phyloP scores from a whole-genome alignment of 2,113 vertebrate species.

The Neomonachus schauinslandi region DNA sequence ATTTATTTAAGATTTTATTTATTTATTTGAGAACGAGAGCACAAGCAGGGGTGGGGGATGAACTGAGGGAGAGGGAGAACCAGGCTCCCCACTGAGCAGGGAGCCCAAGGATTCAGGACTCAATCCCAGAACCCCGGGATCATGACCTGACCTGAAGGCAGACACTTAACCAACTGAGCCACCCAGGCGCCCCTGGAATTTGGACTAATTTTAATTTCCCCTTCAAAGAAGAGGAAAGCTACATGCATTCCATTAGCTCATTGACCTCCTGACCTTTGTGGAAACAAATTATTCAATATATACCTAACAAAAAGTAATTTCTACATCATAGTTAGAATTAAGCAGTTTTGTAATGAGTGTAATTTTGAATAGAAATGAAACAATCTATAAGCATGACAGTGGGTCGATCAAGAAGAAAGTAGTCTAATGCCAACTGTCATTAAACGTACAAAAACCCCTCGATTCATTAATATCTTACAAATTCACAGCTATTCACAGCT shows the following conservation, averaged over 20 bases:
- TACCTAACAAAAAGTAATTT: conserved; percentile 48
- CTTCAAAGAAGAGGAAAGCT: conserved; percentile 17
- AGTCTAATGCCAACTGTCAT: not conserved
- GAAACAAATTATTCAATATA: conserved; percentile 46
- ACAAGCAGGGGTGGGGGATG: not conserved
- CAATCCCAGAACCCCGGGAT: not conserved
- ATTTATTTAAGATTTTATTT: not conserved
- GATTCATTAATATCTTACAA: conserved; percentile 17
- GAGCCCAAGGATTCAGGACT: not conserved
- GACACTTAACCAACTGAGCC: not conserved
- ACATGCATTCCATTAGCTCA: not conserved
- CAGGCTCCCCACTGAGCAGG: not conserved
- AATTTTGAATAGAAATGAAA: conserved; percentile 63
- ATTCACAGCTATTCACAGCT: not conserved
- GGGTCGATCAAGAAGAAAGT: not conserved
- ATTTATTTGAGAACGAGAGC: not conserved
- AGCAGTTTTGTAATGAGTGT: conserved; percentile 12
- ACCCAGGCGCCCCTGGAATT: not conserved
- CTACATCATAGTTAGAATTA: conserved; percentile 28
- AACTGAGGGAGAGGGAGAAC: not conserved
- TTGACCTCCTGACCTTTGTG: conserved; percentile 11
- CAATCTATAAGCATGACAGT: not conserved
- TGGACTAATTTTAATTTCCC: conserved; percentile 50
- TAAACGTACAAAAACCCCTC: conserved; percentile 3
- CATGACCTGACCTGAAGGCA: not conserved